phyloP scores from a whole-genome alignment of 2,888 invertebrate species.

The Dendrolimus pini region DNA sequence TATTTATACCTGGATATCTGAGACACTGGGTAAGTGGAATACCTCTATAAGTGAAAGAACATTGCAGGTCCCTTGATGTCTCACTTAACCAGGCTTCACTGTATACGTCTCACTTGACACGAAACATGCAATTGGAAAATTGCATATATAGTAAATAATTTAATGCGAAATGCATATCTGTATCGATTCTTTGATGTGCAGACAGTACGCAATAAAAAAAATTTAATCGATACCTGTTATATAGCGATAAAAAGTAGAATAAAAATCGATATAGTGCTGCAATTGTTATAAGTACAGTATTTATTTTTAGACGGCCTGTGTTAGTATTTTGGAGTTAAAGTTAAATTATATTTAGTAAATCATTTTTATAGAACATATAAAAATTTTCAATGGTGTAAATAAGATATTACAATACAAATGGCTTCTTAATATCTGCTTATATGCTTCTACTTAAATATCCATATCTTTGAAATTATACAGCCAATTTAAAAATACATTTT shows the following conservation, averaged over 20 bases:
- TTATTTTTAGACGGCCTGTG: slow-evolving; percentile 36
- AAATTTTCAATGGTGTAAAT: slow-evolving; percentile 6
- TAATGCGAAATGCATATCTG: too few species aligned
- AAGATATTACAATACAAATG: slow-evolving; percentile 4
- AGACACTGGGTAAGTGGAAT: too few species aligned
- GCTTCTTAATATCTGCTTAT: not conserved
- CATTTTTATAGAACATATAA: slow-evolving; percentile 12
- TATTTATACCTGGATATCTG: too few species aligned
- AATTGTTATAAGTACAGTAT: slow-evolving; percentile 34
- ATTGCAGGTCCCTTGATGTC: too few species aligned
- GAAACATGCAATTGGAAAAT: too few species aligned
- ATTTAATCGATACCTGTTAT: too few species aligned
- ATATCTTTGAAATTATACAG: slow-evolving; percentile 3
- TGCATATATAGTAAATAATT: too few species aligned
- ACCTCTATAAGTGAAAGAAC: too few species aligned
- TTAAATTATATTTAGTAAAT: slow-evolving; percentile 8
- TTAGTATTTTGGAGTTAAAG: slow-evolving; percentile 10
- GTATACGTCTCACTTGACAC: too few species aligned
- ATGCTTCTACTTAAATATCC: not conserved
- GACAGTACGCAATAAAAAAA: too few species aligned
- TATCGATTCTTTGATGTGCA: too few species aligned
- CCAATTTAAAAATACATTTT: slow-evolving; percentile 8
- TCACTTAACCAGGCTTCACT: too few species aligned
- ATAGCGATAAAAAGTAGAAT: slow-evolving; percentile 14
- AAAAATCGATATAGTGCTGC: slow-evolving; percentile 30